Conservation (phyloP, 1,140 invertebrate species). For the Meloidogyne hapla region DNA sequence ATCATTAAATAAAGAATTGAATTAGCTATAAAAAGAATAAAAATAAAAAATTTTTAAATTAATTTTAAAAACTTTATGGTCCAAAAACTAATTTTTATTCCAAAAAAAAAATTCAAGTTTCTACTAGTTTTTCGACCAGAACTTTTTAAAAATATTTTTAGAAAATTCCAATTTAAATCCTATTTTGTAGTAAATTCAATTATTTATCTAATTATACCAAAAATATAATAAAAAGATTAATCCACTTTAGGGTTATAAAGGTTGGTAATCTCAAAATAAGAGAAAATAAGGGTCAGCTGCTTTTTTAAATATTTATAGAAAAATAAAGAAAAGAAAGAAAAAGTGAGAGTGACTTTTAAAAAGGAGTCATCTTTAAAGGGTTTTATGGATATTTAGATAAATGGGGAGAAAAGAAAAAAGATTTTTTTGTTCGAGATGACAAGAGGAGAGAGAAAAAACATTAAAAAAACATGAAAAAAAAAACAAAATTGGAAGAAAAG, state of each 20-base stretch:
- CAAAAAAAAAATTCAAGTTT: neutral
- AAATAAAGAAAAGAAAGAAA: neutral
- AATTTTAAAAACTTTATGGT: neutral
- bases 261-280: too few species aligned
- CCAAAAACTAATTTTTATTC: neutral
- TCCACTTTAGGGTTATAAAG: neutral
- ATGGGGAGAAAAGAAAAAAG: neutral
- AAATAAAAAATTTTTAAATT: neutral
- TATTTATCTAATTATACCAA: too few species aligned
- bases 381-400: neutral
- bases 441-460: neutral
- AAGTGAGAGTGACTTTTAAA: neutral
- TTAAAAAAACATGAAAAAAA: neutral
- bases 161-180: too few species aligned
- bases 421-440: neutral
- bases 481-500: neutral
- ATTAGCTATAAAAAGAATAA: neutral
- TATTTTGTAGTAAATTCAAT: too few species aligned
- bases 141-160: too few species aligned
- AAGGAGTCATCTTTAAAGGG: neutral
- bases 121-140: too few species aligned
- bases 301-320: neutral
- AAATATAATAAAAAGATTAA: neutral
- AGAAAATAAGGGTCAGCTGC: neutral
- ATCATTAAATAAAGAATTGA: neutral